Base-by-base conservation (phyloP, 2,888 invertebrate species). In the Bugula neritina region DNA sequence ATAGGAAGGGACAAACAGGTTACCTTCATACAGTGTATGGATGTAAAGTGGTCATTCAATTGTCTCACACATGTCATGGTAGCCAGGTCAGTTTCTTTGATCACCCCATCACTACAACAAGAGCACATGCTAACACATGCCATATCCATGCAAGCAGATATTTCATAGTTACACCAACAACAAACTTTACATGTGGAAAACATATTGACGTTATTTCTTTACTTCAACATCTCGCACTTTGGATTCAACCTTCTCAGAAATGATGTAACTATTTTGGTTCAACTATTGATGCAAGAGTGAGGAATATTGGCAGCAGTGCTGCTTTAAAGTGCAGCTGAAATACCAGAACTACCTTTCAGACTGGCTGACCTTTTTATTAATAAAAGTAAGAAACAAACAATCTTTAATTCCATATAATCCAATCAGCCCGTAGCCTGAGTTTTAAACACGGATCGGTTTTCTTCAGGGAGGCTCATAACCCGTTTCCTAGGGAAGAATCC, bases 31-130 rank as follows among this genome's bases (percentile, higher is more conserved):
- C 63, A 63, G 63, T 63, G 21, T 21, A 63, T 63, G 43, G 81
- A 77, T 43, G 78, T 81, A 72, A 79, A 79, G 74, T 83, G 82
- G 43, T 82, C 82, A 63, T 79, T 77, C 23, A 83, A 76, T 1
- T 77, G 74, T 54, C 82, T 72, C 0, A 83, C 78, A 78, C 81
- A 80, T 25, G 81, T 80, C 82, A 83, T 81, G 25, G 81, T 79
- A 71, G 77, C 74, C 57, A 83, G 75, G 74, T 83, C 80, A 82
- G 82, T 82, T 72, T 82, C 82, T 72, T 80, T 76, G 43, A 82
- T 76, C 2, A 78, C 79, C 55, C 76, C 75, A 75, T 83, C 82
- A 69, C 82, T 82, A 78, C 0, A 75, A 75, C 35, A 69, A 29
- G 31, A 69, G 71, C 43, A 43, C 43, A 17, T 43, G n/a, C n/a